Evolutionary conservation across 2,888 invertebrate genomes (phyloP), one percentile per base, ranked within the genome.

Genomic region (Drosophila multiciliata): DNA sequence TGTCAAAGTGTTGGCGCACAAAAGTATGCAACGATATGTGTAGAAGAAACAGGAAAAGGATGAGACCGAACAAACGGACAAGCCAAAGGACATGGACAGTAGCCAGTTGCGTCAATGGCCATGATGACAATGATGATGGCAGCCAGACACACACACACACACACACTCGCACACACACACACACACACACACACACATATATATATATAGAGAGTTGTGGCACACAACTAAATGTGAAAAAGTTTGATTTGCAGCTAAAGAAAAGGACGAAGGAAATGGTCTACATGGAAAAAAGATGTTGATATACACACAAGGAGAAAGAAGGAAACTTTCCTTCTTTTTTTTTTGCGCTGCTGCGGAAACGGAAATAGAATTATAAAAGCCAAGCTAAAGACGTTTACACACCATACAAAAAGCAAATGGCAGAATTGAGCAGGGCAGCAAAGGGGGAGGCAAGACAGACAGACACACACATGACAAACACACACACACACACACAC

Each of bases 291-390:
- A 82, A 81, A 81, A 76, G 71, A 73, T 82, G 79, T 78, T 70
- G 68, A 83, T 65, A 54, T 26, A 36, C 54, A 36, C 54, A 55
- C 17, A 66, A 53, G 59, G 63, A 73, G 73, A 73, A 55, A 55
- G 64, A 75, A 75, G 72, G 74, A 2, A 45, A 45, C 45, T 45
- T 23, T 23, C 2, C 2, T 45, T 15, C 11, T 33, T 2, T 73
- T 65, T 70, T 62, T 55, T 69, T 64, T 53, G 59, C 57, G 59
- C 53, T 80, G 55, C 60, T 78, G 54, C 89, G 91, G 91, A 91
- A 91, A 90, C 91, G 91, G 90, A 91, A 91, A 91, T 90, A 83
- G 89, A 89, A 91, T 91, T 91, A 91, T 90, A 90, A 91, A 90
- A 85, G 85, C 85, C 80, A 86, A 73, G 84, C 84, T 83, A 85